These are phyloP conservation scores for Rhynchopsitta pachyrhyncha DNA, from an alignment of 2,113 vertebrate species.

Conservation along the genomic window DNA sequence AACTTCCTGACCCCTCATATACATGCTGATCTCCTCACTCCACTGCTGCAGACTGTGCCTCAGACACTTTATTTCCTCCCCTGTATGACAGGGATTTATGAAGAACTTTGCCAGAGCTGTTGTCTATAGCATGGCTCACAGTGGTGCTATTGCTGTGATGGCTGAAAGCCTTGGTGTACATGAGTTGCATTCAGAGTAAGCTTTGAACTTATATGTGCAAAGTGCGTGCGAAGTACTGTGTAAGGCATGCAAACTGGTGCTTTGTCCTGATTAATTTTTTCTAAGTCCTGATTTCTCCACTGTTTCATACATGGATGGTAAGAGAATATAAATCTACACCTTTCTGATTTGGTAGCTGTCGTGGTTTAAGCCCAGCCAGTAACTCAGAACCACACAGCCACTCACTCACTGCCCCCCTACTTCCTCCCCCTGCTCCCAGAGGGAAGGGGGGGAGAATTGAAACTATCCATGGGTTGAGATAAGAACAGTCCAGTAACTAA, in stretches of 20 bases:
- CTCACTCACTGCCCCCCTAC: background rate
- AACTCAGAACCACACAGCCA: background rate
- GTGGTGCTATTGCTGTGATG: background rate
- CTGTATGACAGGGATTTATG: background rate
- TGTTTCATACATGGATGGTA: background rate
- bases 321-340: background rate
- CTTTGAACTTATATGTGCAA: background rate
- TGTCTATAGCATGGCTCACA: background rate
- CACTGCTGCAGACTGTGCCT: background rate
- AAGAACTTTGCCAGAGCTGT: background rate
- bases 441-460: background rate
- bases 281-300: background rate
- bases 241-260: background rate
- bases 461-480: background rate
- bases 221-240: background rate
- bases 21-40: background rate
- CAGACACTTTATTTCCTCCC: background rate
- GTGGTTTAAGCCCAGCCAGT: background rate
- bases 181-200: slow-evolving; percentile 10
- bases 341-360: background rate
- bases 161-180: background rate
- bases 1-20: background rate
- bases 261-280: background rate
- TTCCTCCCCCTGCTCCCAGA: background rate
- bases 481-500: background rate